Evolutionary conservation across 2,113 vertebrate genomes (phyloP).

Genomic region (Tympanuchus pallidicinctus): DNA sequence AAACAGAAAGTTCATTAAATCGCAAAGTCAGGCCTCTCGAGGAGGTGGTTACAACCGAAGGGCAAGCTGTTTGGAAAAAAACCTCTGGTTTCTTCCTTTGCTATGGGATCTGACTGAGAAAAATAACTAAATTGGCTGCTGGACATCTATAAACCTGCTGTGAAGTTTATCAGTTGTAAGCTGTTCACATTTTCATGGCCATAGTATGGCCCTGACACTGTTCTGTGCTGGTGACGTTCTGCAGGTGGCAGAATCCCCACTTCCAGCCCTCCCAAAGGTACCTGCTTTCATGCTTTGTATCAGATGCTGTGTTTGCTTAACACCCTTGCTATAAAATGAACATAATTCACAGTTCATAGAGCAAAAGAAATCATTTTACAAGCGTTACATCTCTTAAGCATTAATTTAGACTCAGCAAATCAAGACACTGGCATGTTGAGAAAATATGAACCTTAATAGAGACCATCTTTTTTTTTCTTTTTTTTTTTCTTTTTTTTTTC

Average conservation of each 20-base stretch:
- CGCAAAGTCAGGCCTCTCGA: rapidly evolving
- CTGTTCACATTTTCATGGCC: neutral
- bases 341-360: neutral
- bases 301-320: neutral
- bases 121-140: neutral
- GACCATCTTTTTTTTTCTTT: neutral
- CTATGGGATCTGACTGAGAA: neutral
- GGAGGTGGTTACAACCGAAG: neutral
- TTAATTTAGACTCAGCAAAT: neutral
- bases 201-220: rapidly evolving
- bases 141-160: neutral
- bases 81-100: neutral
- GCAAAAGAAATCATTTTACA: neutral
- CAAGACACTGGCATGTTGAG: neutral
- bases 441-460: neutral
- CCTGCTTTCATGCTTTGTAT: neutral
- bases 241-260: neutral
- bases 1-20: neutral
- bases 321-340: neutral
- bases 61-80: neutral
- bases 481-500: neutral
- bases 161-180: neutral
- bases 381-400: neutral
- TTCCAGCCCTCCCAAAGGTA: neutral
- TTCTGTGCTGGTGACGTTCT: neutral